phyloP scores from a whole-genome alignment of 2,888 invertebrate species.

The Drosophila algonquin region DNA sequence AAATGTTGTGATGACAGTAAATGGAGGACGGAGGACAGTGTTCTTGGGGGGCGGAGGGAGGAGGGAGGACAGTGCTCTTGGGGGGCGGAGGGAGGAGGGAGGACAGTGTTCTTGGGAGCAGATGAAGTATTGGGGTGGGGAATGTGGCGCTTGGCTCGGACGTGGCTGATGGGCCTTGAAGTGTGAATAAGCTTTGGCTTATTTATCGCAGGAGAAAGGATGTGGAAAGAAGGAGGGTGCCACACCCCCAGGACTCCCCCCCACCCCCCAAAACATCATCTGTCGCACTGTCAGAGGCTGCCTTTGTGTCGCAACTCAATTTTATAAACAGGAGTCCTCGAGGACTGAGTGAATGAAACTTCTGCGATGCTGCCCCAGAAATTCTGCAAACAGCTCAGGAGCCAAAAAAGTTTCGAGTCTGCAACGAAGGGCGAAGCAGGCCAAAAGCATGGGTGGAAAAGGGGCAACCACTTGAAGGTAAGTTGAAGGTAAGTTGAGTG shows the following conservation, averaged over 20 bases:
- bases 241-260: too few species aligned
- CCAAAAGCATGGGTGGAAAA: not conserved
- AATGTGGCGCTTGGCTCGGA: not conserved
- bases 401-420: slow-evolving; percentile 7
- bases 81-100: not conserved
- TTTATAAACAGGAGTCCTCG: not conserved
- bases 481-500: slow-evolving; percentile 18
- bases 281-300: not conserved
- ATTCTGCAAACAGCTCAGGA: not conserved
- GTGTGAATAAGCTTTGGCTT: slow-evolving; percentile 46
- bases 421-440: not conserved
- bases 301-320: not conserved
- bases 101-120: not conserved
- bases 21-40: not conserved
- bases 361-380: not conserved
- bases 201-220: slow-evolving; percentile 23
- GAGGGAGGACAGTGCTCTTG: not conserved
- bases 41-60: not conserved
- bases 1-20: slow-evolving; percentile 39
- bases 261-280: not conserved
- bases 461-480: too few species aligned
- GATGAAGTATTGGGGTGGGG: too few species aligned
- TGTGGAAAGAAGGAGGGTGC: too few species aligned
- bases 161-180: slow-evolving; percentile 1
- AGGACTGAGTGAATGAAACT: not conserved